Base-by-base conservation (phyloP, 2,113 vertebrate genomes). In the Prunella himalayana region DNA sequence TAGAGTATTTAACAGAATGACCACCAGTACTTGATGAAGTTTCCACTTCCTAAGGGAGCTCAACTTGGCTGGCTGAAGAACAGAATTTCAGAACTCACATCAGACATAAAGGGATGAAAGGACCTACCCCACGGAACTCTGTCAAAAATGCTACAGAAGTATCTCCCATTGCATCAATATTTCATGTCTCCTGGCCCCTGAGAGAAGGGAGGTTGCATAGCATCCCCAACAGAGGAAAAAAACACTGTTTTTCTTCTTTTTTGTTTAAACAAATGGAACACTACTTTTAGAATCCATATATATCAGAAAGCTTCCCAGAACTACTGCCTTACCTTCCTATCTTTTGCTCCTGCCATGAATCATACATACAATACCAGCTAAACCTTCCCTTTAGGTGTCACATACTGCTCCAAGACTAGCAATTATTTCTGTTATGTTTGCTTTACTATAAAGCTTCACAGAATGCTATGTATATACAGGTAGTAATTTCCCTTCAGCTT, bases 141-240 rank as follows among this genome's bases (percentile, higher is more conserved):
- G 33, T 72, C 71, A 93, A 94, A 96, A 97, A 75, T 50, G n/a
- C 44, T 50, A 80, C 75, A 72, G 44, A 97, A 96, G 15, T 49
- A 72, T 73, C 57, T 93, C 92, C 83, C 73, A 83, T 13, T 64
- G 31, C 86, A 95, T 92, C 73, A 86, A 45, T 77, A 91, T 95
- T 94, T 91, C 76, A 88, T 63, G 35, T 64, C 47, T 78, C 56
- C 60, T 51, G 39, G 30, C 39, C 60, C 51, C 56, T 88, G 65
- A 81, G 71, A 88, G 65, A 89, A 21, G 18, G 16, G 15, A 86
- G 28, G 39, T 23, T 82, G 28, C 65, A 78, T 0, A 73, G 81
- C 50, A 91, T 81, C 37, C 31, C 37, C 73, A 70, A 25, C 6
- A 78, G 81, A 44, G 30, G 9, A 45, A 76, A 79, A 79, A 44